Conservation (phyloP, 2,888 invertebrate genomes). For the Keiferia lycopersicella region DNA sequence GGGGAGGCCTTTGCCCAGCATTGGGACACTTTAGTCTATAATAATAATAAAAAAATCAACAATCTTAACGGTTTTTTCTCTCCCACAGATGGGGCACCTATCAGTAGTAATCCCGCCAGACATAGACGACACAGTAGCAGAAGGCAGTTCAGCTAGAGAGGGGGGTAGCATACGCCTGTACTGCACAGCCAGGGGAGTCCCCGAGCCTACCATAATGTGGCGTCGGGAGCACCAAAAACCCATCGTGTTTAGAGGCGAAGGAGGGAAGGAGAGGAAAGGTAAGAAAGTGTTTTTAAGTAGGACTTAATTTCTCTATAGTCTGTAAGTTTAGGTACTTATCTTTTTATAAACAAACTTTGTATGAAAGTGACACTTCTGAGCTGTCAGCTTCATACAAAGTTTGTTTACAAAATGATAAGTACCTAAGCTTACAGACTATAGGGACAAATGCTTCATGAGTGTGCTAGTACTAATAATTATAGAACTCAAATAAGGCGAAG, state of each 20-base stretch:
- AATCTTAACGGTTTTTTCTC: constrained; percentile 21
- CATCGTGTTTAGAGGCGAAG: constrained; percentile 88
- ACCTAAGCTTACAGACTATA: too few relatives aligned
- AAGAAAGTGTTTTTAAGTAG: constrained; percentile 39
- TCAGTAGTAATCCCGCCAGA: constrained; percentile 94
- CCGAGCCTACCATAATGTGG: constrained; percentile 90
- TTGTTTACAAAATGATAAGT: too few relatives aligned
- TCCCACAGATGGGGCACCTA: constrained; percentile 88
- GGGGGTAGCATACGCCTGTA: constrained; percentile 88
- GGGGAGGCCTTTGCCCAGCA: too few relatives aligned
- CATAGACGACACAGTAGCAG: constrained; percentile 89
- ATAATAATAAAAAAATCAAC: too few relatives aligned
- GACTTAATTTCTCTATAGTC: not conserved
- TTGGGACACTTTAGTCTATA: too few relatives aligned
- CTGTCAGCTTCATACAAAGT: too few relatives aligned
- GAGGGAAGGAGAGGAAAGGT: constrained; percentile 88
- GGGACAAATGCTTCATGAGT: too few relatives aligned
- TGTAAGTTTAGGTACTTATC: too few relatives aligned
- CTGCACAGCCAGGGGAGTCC: constrained; percentile 91
- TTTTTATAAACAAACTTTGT: too few relatives aligned
- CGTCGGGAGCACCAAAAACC: constrained; percentile 88
- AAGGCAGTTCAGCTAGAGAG: constrained; percentile 89
- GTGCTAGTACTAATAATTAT: too few relatives aligned
- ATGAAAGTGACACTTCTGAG: too few relatives aligned
- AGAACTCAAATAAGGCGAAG: too few relatives aligned